phyloP scores from a whole-genome alignment of 2,113 vertebrate genomes.

The Balaeniceps rex region DNA sequence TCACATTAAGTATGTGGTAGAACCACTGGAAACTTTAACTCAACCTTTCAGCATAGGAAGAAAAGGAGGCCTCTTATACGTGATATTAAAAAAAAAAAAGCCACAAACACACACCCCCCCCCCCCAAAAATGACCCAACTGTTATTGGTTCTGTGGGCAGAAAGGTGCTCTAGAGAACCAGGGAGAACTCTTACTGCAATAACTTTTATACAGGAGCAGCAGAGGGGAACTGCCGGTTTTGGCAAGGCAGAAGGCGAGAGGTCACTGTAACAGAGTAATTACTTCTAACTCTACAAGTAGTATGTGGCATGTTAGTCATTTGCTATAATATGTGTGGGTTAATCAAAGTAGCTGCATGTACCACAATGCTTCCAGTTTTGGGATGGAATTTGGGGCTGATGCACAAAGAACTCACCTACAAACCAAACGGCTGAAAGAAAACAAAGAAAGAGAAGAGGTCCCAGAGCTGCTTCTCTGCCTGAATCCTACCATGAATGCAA shows the following conservation, averaged over 20 bases:
- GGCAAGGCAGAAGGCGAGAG: background rate
- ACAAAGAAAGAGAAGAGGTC: background rate
- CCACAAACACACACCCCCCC: background rate
- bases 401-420: background rate
- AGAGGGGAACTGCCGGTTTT: background rate
- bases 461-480: background rate
- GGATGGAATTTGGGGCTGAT: background rate
- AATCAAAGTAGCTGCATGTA: background rate
- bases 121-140: background rate
- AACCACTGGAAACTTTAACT: background rate
- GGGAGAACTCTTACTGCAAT: background rate
- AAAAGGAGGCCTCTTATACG: background rate
- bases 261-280: no score
- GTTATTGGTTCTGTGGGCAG: background rate
- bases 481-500: background rate
- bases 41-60: background rate
- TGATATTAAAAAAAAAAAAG: background rate
- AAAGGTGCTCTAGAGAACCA: background rate
- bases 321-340: background rate
- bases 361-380: background rate
- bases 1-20: background rate
- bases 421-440: background rate
- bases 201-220: background rate
- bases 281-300: background rate
- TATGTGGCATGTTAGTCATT: background rate